Evolutionary conservation across 2,888 invertebrate genomes (phyloP).

Genomic region (Icerya purchasi): DNA sequence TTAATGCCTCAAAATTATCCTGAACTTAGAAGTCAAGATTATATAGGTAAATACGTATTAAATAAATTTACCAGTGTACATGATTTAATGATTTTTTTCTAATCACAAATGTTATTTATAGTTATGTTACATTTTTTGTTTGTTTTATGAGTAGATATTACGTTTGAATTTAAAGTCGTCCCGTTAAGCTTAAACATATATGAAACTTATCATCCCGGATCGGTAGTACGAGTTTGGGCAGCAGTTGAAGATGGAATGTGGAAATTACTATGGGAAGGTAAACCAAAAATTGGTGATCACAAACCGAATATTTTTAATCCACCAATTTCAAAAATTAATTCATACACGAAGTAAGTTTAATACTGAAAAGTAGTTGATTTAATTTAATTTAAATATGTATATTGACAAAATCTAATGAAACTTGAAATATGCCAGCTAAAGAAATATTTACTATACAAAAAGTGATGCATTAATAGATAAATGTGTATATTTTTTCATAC

Average conservation of each 20-base stretch:
- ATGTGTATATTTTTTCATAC: too few species aligned
- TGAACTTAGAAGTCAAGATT: constrained; percentile 49
- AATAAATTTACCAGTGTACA: background rate
- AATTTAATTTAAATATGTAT: too few species aligned
- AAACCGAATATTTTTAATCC: constrained; percentile 57
- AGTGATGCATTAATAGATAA: too few species aligned
- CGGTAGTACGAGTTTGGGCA: constrained; percentile 60
- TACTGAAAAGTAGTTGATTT: too few species aligned
- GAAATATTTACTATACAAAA: too few species aligned
- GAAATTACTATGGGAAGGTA: constrained; percentile 56
- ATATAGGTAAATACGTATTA: constrained; percentile 56
- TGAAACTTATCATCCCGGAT: constrained; percentile 72
- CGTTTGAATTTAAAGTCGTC: constrained; percentile 42
- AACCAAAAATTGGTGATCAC: constrained; percentile 36
- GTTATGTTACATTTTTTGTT: background rate
- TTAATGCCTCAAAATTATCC: constrained; percentile 52
- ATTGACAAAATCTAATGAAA: too few species aligned
- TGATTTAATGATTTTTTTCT: too few species aligned
- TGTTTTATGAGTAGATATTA: constrained; percentile 31
- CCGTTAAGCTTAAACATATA: constrained; percentile 50
- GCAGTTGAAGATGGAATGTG: constrained; percentile 33
- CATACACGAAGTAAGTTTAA: constrained; percentile 33
- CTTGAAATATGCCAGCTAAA: too few species aligned
- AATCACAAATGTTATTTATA: too few species aligned
- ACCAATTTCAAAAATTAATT: constrained; percentile 34